Base-by-base conservation (phyloP, 2,888 invertebrate genomes). In the Chorisops tibialis region DNA sequence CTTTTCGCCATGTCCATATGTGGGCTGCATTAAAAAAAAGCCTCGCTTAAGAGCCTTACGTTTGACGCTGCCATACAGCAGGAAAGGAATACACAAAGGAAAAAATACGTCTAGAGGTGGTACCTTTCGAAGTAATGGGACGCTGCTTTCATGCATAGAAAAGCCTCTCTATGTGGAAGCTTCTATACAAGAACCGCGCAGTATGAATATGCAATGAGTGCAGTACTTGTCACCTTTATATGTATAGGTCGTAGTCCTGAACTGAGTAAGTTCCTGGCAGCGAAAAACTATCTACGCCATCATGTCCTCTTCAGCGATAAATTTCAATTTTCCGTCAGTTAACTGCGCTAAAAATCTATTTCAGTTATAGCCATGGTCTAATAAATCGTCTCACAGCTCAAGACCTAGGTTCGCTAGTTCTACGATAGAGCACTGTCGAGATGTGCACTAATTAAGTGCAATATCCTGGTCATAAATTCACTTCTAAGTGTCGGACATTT, bases 361-460 rank as follows among this genome's bases (percentile, higher is more conserved):
- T 56, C 43, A 30, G 35, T 43, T 43, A 56, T 56, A 56, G 35
- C 43, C 21, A 14, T 21, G 24, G 14, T 43, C 56, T 18, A 43
- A 56, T 45, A 56, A 56, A 56, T 56, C 35, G 56, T 56, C 54
- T 43, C 22, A 24, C 22, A 30, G 41, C 18, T 56, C 43, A 45
- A 14, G 45, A 18, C 24, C 16, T 7, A 14, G 45, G 30, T n/a
- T 48, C 48, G 37, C 24, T 24, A 30, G 21, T 22, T n/a, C 41
- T 39, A 39, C 56, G n/a, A 19, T 30, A 24, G 11, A 4, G 14
- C 41, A 18, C 41, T n/a, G n/a, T n/a, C n/a, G n/a, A 21, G n/a
- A 35, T 24, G 39, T 56, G 56, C n/a, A 56, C 56, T 56, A 56
- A 56, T 56, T 56, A 56, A 56, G 56, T 56, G 56, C 56, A 56